Evolutionary conservation across 2,888 invertebrate species (phyloP).

Genomic region (Cerceris ruficornis): DNA sequence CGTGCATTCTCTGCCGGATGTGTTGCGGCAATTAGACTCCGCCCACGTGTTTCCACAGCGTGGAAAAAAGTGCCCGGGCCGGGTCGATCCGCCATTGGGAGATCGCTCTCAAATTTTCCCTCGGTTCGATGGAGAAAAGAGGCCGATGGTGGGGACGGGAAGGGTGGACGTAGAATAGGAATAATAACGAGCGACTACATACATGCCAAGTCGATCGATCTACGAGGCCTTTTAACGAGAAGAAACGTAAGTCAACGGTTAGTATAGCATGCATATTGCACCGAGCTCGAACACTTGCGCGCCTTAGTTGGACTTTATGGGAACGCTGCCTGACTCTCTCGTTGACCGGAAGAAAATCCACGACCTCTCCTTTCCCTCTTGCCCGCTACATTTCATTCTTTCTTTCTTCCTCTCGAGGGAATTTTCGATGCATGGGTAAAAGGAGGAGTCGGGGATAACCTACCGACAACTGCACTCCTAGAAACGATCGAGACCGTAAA

Average conservation of each 20-base stretch:
- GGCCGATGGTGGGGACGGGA: constrained; percentile 5
- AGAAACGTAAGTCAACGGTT: constrained; percentile 70
- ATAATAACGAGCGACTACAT: constrained; percentile 38
- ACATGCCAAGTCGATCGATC: constrained; percentile 51
- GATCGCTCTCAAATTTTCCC: not conserved
- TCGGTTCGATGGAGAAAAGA: not conserved
- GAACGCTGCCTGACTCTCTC: constrained; percentile 24
- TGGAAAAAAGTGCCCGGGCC: not conserved
- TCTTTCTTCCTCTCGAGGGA: not conserved
- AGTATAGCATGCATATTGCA: constrained; percentile 52
- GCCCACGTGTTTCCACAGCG: not conserved
- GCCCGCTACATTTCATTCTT: too few relatives aligned
- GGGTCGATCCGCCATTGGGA: not conserved
- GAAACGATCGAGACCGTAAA: constrained; percentile 23
- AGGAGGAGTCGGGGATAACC: not conserved
- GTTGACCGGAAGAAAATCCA: constrained; percentile 41
- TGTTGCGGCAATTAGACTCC: constrained; percentile 5
- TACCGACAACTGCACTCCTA: not conserved
- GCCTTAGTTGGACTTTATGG: constrained; percentile 61
- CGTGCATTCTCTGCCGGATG: constrained; percentile 2
- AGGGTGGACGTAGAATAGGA: constrained; percentile 30
- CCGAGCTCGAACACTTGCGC: constrained; percentile 7
- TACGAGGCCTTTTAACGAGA: constrained; percentile 72
- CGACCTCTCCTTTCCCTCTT: not conserved
- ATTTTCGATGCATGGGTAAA: constrained; percentile 33